Evolutionary conservation across 2,797 vertebrate species (phyloP), one percentile per base, ranked within the genome.

Genomic region (Microtus obscurus): DNA sequence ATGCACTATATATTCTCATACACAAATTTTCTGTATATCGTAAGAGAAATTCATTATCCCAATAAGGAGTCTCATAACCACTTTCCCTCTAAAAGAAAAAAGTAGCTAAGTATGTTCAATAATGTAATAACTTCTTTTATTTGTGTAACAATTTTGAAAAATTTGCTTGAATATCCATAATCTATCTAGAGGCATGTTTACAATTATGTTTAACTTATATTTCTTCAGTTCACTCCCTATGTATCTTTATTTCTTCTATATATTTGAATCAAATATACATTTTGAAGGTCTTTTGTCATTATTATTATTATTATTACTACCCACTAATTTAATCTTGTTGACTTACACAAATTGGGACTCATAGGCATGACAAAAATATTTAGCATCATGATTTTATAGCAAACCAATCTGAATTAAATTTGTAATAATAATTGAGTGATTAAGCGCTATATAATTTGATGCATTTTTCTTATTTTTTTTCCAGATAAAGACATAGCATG

Each of bases 401-500:
- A 89, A 87, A 94, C 89, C 16, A 89, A 56, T 17, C 48, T 91
- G 89, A 95, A 86, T 29, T 94, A 92, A 80, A 77, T 53, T 81
- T 96, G 59, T 81, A 96, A 80, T 92, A 89, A 89, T 74, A 96
- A 96, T 93, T 91, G n/a, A 93, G 88, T 96, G 94, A 40, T 88
- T 91, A 76, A 94, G 7, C 11, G 71, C 90, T 86, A 48, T 89
- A 14, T 97, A 96, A 97, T 94, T n/a, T 92, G 7, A 0, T 94
- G 43, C 71, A 90, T 81, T 87, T 76, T 95, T 71, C 73, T 98
- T 51, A 34, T 96, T 89, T 87, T n/a, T 51, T 0, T 98, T 98
- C 96, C 99, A 99, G 99, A 99, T 89, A n/a, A 71, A 1, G 98
- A 99, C 91, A 97, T 97, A 0, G 99, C 99, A 53, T 98, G 98